Evolutionary conservation across 30 jellyfish, hydroid and myxozoan species (phyloP).

Genomic region (Pseudorhiza aurosa): DNA sequence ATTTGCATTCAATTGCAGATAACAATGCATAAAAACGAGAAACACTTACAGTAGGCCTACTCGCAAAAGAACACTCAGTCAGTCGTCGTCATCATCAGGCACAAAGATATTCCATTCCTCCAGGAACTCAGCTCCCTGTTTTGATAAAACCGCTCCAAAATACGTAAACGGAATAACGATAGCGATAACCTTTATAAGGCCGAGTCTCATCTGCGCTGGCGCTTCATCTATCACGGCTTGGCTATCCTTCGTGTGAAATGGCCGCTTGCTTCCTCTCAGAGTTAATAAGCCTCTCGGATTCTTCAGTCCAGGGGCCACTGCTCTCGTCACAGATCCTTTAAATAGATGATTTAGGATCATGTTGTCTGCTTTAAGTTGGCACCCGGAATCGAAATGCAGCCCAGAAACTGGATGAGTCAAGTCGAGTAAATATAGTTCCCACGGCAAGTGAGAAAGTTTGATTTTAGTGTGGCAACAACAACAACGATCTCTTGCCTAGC

Average conservation of each 20-base stretch:
- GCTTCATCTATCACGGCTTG: conserved; percentile 43
- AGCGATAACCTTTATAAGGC: conserved; percentile 57
- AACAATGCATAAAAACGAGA: too few species aligned
- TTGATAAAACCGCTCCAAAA: conserved; percentile 79
- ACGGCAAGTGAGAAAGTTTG: too few species aligned
- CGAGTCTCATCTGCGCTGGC: conserved; percentile 66
- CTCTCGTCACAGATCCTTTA: not conserved
- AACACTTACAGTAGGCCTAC: too few species aligned
- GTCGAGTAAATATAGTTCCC: too few species aligned
- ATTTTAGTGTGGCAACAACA: not conserved
- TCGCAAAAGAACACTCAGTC: too few species aligned
- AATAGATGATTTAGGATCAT: not conserved
- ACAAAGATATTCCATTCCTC: conserved; percentile 91
- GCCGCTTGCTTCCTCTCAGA: not conserved
- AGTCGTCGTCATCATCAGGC: conserved; percentile 92
- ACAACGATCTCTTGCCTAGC: not conserved
- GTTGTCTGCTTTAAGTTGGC: not conserved
- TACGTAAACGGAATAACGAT: conserved; percentile 65
- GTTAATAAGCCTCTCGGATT: not conserved
- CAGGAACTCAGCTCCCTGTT: conserved; percentile 82
- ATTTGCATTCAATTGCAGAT: too few species aligned
- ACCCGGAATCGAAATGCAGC: too few species aligned
- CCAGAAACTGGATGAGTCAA: too few species aligned
- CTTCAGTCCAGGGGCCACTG: not conserved
- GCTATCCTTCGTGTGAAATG: not conserved